Conservation (phyloP, 1,140 invertebrate genomes). For the Pogonomyrmex californicus region DNA sequence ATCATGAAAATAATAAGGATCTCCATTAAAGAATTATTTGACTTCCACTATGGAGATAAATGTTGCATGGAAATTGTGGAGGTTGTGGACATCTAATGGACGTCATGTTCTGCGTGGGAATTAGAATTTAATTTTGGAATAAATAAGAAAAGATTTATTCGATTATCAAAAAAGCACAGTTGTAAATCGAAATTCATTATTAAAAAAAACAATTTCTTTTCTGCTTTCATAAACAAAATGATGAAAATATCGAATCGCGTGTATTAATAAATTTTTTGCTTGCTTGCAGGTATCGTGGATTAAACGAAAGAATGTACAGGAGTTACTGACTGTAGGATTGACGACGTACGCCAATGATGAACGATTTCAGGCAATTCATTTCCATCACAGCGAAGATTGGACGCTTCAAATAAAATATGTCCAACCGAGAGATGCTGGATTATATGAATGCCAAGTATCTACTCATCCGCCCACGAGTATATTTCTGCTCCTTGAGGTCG, state of each 20-base stretch:
- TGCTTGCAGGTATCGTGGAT: conserved; percentile 93
- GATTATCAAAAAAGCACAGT: not conserved
- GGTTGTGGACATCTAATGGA: not conserved
- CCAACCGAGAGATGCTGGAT: conserved; percentile 92
- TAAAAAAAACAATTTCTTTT: not conserved
- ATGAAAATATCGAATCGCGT: not conserved
- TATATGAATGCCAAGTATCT: conserved; percentile 96
- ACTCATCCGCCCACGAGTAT: conserved; percentile 95
- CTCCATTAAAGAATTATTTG: not conserved
- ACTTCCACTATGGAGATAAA: not conserved
- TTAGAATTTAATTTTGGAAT: conserved; percentile 31
- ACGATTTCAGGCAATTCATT: conserved; percentile 94
- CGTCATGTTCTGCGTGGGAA: not conserved
- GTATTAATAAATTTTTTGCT: conserved; percentile 49
- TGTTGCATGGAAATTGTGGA: not conserved
- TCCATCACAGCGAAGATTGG: conserved; percentile 96
- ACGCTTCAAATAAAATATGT: conserved; percentile 94
- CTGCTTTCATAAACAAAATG: not conserved
- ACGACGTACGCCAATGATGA: conserved; percentile 95
- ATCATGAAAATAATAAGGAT: not conserved
- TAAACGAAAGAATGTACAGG: conserved; percentile 91
- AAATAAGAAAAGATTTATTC: not conserved
- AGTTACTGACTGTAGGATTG: conserved; percentile 93
- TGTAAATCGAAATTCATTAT: not conserved
- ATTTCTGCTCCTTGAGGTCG: conserved; percentile 93